phyloP scores from a whole-genome alignment of 2,797 vertebrate species.

The Hephaestus fuliginosus region DNA sequence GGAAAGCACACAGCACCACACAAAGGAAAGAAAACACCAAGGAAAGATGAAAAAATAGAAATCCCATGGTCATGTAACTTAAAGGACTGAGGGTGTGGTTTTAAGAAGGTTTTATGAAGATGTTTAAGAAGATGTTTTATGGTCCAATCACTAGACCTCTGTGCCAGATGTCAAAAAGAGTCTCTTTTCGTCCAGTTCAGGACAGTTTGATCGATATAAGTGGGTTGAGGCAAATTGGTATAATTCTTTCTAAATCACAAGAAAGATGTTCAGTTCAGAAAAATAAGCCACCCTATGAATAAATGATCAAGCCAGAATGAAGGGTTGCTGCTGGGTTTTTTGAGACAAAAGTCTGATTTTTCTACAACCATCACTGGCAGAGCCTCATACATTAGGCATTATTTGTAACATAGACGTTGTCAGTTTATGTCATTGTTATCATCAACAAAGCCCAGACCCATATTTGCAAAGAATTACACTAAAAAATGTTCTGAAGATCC shows the following conservation, averaged over 20 bases:
- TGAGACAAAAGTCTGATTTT: not conserved
- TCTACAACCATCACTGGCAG: not conserved
- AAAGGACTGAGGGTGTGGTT: not conserved
- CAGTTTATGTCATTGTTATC: no score
- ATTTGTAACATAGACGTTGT: not conserved
- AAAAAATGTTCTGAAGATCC: no score
- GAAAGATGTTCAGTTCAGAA: conserved; percentile 10
- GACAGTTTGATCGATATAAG: conserved; percentile 20
- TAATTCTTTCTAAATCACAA: conserved; percentile 12
- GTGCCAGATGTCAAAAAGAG: conserved; percentile 33
- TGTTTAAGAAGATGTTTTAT: not conserved
- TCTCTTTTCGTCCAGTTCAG: conserved; percentile 4
- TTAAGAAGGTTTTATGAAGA: not conserved
- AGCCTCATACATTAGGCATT: not conserved
- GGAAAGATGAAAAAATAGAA: conserved; percentile 27
- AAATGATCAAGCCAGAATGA: conserved; percentile 1
- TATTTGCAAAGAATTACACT: not conserved
- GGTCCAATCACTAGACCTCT: not conserved
- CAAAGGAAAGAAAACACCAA: conserved; percentile 24
- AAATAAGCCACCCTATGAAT: not conserved
- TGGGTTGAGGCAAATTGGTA: not conserved
- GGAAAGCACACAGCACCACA: not conserved
- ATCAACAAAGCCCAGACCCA: not conserved
- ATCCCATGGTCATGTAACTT: conserved; percentile 6
- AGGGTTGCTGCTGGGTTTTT: not conserved